A percentile compares a stretch with the other conserved stretches of the same genome.
These are phyloP conservation scores for Anomalospiza imberbis DNA, from an alignment of 2,797 vertebrate species.

Conservation along the genomic window DNA sequence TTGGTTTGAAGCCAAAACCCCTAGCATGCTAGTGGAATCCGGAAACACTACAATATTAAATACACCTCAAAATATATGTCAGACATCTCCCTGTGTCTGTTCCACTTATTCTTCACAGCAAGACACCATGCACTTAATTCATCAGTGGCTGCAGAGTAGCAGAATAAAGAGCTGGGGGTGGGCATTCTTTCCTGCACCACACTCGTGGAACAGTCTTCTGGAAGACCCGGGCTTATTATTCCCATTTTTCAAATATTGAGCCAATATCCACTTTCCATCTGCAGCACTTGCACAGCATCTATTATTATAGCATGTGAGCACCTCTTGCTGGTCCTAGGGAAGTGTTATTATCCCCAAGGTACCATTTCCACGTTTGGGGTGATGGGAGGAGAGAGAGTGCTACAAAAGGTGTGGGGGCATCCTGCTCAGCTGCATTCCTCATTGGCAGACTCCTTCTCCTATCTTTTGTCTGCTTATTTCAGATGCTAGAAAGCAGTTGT, in stretches of 20 bases:
- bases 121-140: background rate
- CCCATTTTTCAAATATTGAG: background rate
- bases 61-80: slow-evolving; percentile 49
- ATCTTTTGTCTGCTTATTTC: background rate
- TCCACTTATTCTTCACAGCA: slow-evolving; percentile 24
- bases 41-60: slow-evolving; percentile 41
- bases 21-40: slow-evolving; percentile 46
- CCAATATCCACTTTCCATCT: slow-evolving; percentile 2
- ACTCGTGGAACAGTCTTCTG: background rate
- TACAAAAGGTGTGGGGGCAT: background rate
- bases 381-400: background rate
- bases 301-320: background rate
- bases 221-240: background rate
- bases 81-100: slow-evolving; percentile 19
- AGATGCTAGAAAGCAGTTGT: background rate
- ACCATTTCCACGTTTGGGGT: background rate
- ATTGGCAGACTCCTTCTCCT: background rate
- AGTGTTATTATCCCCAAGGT: background rate
- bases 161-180: background rate
- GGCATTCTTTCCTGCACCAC: background rate
- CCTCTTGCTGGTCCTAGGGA: background rate
- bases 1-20: slow-evolving; percentile 51
- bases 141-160: background rate
- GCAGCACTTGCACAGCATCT: background rate
- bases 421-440: background rate